Percentiles rank a stretch among this genome's conserved stretches.
Evolutionary conservation across 2,888 invertebrate species (phyloP).

Genomic region (Aphidius colemani): DNA sequence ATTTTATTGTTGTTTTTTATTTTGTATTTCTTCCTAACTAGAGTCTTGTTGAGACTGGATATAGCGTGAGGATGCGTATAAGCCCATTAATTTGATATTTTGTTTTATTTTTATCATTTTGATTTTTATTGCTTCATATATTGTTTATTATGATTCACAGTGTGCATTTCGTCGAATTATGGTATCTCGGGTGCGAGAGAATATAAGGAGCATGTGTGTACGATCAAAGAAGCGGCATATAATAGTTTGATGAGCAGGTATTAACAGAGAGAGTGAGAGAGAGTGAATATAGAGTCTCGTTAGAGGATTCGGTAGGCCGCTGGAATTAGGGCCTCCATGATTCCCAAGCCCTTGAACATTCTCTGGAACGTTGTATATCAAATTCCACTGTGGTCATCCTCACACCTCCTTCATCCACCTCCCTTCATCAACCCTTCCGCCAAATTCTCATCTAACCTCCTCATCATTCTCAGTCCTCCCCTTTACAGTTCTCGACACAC

Average conservation of each 20-base stretch:
- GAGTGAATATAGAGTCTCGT: neutral
- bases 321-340: neutral
- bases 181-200: neutral
- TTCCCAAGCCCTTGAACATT: neutral
- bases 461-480: neutral
- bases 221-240: neutral
- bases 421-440: too few species aligned
- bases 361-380: neutral
- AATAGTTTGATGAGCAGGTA: conserved; percentile 1
- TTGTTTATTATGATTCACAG: too few species aligned
- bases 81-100: neutral
- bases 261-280: neutral
- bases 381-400: too few species aligned
- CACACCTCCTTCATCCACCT: too few species aligned
- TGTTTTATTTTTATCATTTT: neutral
- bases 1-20: neutral
- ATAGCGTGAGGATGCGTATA: too few species aligned
- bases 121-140: neutral
- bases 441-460: too few species aligned
- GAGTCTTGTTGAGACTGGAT: neutral
- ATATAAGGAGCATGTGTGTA: neutral
- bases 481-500: neutral
- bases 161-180: neutral
- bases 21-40: neutral
- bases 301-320: conserved; percentile 6